phyloP scores from a whole-genome alignment of 2,113 vertebrate species.

The Chitala chitala region DNA sequence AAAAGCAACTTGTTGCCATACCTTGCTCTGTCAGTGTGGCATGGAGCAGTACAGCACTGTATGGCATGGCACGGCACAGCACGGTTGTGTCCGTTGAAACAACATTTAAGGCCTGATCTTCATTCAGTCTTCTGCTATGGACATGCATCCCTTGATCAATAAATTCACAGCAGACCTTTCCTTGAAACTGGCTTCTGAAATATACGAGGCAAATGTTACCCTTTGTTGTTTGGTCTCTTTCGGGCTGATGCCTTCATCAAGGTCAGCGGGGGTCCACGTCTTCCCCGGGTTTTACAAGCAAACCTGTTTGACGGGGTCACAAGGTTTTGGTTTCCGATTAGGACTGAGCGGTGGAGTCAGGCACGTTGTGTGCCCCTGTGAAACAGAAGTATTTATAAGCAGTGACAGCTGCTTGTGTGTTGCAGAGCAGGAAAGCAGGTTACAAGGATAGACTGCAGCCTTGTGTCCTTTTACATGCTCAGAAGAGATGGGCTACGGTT shows the following conservation, averaged over 20 bases:
- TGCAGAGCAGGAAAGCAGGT: conserved; percentile 20
- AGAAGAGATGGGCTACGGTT: not conserved
- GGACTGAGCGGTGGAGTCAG: not conserved
- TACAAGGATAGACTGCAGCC: conserved; percentile 5
- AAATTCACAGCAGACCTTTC: not conserved
- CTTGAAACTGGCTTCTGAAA: not conserved
- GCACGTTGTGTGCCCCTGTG: conserved; percentile 10
- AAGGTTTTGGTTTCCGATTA: not conserved
- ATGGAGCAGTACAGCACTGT: too few species aligned
- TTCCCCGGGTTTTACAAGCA: not conserved
- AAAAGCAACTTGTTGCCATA: too few species aligned
- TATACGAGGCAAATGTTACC: not conserved
- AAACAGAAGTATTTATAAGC: conserved; percentile 23
- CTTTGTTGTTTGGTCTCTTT: not conserved
- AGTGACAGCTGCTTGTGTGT: conserved; percentile 9
- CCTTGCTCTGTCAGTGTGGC: too few species aligned
- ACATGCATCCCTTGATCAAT: not conserved
- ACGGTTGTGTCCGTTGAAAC: too few species aligned
- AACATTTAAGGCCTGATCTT: not conserved
- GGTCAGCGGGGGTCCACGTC: not conserved
- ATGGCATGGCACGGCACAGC: too few species aligned
- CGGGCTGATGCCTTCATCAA: too few species aligned
- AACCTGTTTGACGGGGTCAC: conserved; percentile 11
- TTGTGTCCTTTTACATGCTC: not conserved
- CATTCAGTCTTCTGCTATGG: not conserved